Evolutionary conservation across 2,797 vertebrate species (phyloP).

Genomic region (Sebastes taczanowskii): DNA sequence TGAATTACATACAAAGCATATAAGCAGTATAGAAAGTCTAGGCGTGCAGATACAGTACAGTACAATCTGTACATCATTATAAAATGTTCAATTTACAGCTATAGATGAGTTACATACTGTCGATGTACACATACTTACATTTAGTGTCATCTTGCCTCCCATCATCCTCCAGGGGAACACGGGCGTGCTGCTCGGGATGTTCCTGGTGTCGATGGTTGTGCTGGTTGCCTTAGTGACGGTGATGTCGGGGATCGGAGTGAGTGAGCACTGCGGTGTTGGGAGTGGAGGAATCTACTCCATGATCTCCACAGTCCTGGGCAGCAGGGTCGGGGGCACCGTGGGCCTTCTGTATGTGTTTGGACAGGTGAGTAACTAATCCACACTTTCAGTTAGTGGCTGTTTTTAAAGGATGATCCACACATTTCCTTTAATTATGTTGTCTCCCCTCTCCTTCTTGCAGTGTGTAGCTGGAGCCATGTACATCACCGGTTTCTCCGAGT

Average conservation of each 20-base stretch:
- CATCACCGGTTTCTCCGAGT: conserved; percentile 96
- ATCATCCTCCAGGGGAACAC: conserved; percentile 89
- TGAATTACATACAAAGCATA: background rate
- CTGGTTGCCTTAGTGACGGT: conserved; percentile 93
- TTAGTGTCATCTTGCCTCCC: background rate
- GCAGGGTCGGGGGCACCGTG: conserved; percentile 89
- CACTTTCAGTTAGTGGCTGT: background rate
- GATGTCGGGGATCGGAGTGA: conserved; percentile 93
- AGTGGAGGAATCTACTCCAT: conserved; percentile 95
- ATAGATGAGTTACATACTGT: background rate
- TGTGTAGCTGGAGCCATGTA: conserved; percentile 98
- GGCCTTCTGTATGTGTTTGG: conserved; percentile 97
- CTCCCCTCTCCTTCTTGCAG: conserved; percentile 64
- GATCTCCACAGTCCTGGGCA: conserved; percentile 93
- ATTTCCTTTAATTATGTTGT: background rate
- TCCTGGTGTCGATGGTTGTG: conserved; percentile 92
- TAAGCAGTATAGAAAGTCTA: background rate
- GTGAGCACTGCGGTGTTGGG: conserved; percentile 86
- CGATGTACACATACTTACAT: background rate
- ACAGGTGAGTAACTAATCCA: conserved; percentile 84
- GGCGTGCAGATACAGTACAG: background rate
- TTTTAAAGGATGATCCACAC: background rate
- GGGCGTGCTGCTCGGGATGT: conserved; percentile 90
- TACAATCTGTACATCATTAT: background rate
- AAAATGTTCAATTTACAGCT: background rate